Base-by-base conservation (phyloP, 2,113 vertebrate genomes). In the Clarias magur region DNA sequence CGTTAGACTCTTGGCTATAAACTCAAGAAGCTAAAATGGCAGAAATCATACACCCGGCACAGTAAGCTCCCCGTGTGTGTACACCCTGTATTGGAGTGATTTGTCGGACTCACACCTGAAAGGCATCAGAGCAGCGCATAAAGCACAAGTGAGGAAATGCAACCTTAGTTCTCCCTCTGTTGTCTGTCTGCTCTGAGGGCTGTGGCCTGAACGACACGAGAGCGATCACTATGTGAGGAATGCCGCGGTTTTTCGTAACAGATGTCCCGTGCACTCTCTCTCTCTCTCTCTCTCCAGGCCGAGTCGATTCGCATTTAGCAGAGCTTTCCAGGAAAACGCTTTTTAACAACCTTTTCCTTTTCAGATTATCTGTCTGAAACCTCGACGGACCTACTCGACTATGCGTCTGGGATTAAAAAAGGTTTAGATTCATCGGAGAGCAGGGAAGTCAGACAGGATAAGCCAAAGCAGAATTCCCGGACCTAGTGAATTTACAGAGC, bases 311-410 rank as follows among this genome's bases (percentile, higher is more conserved):
- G 25, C 80, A 48, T 79, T 80, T 86, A 65, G 42, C 56, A 34
- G 75, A 38, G 25, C 13, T 81, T 83, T 67, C 42, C 42, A 86
- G 79, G 79, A 65, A 85, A 82, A 62, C 6, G 3, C 87, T 5
- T 90, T 88, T 89, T 85, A 92, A 94, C 80, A 19, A 89, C 90
- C 88, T 92, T 89, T 94, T 94, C 92, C 93, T 91, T 91, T 93
- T 88, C 76, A 94, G 92, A 94, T 93, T 90, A 93, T 92, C 88
- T 85, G 92, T 94, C 93, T 93, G 91, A 91, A 91, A 92, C 89
- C 91, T 91, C 89, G 85, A 83, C 80, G 89, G 82, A 87, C 89
- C 82, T 13, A 85, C 27, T 42, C 85, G 83, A 87, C 88, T 90
- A 59, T 16, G 70, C 87, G 91, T 93, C 91, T 92, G 88, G 86